Evolutionary conservation across 2,888 invertebrate species (phyloP), one percentile per base, ranked within the genome.

Genomic region (Drosophila imparisetae): DNA sequence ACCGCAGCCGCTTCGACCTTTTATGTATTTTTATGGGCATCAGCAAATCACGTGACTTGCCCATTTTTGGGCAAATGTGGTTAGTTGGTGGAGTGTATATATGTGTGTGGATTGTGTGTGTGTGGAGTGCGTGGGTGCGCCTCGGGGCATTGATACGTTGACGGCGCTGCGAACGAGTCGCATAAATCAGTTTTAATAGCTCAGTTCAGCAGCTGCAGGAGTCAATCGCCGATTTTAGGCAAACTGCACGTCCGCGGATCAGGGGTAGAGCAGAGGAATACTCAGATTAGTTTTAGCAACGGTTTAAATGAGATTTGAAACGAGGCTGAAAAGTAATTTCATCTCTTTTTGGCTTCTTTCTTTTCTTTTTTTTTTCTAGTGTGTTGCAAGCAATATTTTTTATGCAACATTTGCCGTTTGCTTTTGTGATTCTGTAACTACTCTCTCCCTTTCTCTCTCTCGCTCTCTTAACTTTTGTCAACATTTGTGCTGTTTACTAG

Each of bases 161-260:
- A 38, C 30, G 52, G 59, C 50, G 66, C 66, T 71, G 58, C 42
- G 50, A 68, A 65, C 50, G 53, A 64, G 54, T 55, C 71, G 72
- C 71, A 85, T 85, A 85, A 85, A 85, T 85, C 85, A 86, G 85
- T 78, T 84, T 85, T 86, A 84, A 84, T 83, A 84, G 82, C 82
- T 58, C 82, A 84, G 82, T 80, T 58, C 82, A 82, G 86, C 86
- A 78, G 86, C 84, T 80, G 86, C 75, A 68, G 72, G 48, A 81
- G 80, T 69, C 81, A 80, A 81, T 78, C 65, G 78, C 55, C 63
- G 66, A 57, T 62, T 79, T 72, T 72, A 63, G 59, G 55, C 73
- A 66, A 71, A 77, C 58, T 77, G 71, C 74, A 77, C 73, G 65
- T 74, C 30, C 30, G 55, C 21, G n/a, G 55, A 62, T 55, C 32